Conservation (phyloP, 2,797 vertebrate genomes). For the Enteromius mattozi region DNA sequence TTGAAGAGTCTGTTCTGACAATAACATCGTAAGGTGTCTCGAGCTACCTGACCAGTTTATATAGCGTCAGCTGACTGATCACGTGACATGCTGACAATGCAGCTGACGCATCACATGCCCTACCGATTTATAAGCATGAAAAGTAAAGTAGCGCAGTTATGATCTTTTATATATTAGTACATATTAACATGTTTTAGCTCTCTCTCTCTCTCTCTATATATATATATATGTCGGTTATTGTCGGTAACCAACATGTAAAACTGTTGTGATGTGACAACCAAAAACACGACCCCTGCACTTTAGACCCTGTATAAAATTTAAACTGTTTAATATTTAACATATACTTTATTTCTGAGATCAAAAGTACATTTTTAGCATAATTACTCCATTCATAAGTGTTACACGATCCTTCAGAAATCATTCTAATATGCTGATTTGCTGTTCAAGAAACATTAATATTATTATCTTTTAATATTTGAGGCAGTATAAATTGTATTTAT, state of each 20-base stretch:
- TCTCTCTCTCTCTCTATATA: too few relatives aligned
- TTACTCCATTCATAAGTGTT: too few relatives aligned
- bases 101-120: neutral
- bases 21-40: accelerated
- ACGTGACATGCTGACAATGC: slow-evolving; percentile 60
- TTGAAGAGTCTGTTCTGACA: neutral
- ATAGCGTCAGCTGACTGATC: slow-evolving; percentile 73
- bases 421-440: too few relatives aligned
- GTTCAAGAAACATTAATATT: too few relatives aligned
- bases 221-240: neutral
- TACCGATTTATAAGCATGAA: neutral
- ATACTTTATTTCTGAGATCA: too few relatives aligned
- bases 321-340: too few relatives aligned
- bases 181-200: too few relatives aligned
- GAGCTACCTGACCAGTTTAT: neutral
- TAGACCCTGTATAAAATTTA: too few relatives aligned
- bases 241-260: neutral
- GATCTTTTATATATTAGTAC: neutral
- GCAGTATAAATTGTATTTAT: too few relatives aligned
- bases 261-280: neutral
- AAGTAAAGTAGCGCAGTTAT: neutral
- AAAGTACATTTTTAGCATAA: too few relatives aligned
- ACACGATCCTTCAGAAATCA: too few relatives aligned
- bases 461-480: too few relatives aligned
- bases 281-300: neutral